Base-by-base conservation (phyloP, 2,797 vertebrate genomes). In the Podarcis lilfordi region DNA sequence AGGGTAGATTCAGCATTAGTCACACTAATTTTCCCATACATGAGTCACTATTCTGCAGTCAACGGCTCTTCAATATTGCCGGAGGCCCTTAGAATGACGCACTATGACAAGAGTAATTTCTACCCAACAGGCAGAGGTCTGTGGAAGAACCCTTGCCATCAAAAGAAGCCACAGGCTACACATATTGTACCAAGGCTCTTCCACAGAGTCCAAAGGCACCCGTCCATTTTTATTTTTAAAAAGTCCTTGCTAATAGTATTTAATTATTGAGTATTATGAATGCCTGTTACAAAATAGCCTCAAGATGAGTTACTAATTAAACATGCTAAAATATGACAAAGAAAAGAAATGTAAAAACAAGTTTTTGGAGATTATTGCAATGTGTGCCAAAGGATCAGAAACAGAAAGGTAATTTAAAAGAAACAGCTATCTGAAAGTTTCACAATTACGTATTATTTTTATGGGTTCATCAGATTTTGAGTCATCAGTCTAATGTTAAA, bases 11-110 rank as follows among this genome's bases (percentile, higher is more conserved):
- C 61, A 87, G 0, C 40, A 50, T 78, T 43, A 82, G 21, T 27
- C 50, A 84, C 61, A 37, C 0, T 0, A 29, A 23, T 19, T 17
- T 89, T n/a, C 82, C 87, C 32, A 37, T 86, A 74, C 55, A 9
- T 0, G 1, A 88, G 2, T 35, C 35, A 0, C 0, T 61, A 45
- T 88, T 89, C 75, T 89, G 85, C 77, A 85, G 35, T 7, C 45
- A 88, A 68, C 7, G 78, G 50, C 8, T 88, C 32, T 83, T 37
- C 66, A 91, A 45, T 74, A 66, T 55, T 66, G 37, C 32, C 61
- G 50, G 55, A 80, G 27, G 55, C 43, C 32, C 80, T 32, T 61
- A 40, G 21, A 66, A 75, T 66, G 23, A 82, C 7, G 29, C 61
- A 29, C 19, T 45, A 43, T 32, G 5, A 15, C 23, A 74, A 13